Evolutionary conservation across 2,888 invertebrate species (phyloP).

Genomic region (Rugalucina vietnamica): DNA sequence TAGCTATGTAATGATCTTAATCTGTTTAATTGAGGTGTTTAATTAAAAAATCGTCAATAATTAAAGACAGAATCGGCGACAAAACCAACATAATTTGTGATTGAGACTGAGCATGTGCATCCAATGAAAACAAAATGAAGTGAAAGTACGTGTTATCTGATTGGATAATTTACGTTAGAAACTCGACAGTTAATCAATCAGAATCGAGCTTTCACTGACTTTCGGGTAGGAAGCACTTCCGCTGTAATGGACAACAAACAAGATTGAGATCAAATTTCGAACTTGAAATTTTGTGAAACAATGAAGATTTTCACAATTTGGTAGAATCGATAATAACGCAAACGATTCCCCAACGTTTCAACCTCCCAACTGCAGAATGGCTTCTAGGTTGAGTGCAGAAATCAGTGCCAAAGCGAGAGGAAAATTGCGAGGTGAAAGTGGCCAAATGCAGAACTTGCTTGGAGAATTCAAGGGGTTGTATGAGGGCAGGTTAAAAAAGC

Average conservation of each 20-base stretch:
- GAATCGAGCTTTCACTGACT: slow-evolving; percentile 26
- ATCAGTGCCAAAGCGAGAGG: slow-evolving; percentile 47
- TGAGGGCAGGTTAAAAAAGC: slow-evolving; percentile 76
- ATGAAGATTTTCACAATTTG: background rate
- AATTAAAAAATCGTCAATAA: background rate
- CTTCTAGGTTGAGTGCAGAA: slow-evolving; percentile 57
- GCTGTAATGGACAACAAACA: slow-evolving; percentile 40
- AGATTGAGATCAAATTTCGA: slow-evolving; percentile 7
- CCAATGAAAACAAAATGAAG: slow-evolving; percentile 65
- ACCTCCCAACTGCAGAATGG: slow-evolving; percentile 45
- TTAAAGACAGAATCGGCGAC: background rate
- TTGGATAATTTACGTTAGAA: slow-evolving; percentile 47
- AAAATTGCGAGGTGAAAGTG: slow-evolving; percentile 63
- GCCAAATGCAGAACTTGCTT: slow-evolving; percentile 81
- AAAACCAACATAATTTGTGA: background rate
- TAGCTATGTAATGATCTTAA: background rate
- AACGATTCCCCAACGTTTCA: background rate
- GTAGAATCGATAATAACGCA: background rate
- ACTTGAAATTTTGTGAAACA: background rate
- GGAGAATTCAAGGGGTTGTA: slow-evolving; percentile 81
- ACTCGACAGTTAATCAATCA: slow-evolving; percentile 49
- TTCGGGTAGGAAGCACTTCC: slow-evolving; percentile 59
- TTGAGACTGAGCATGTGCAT: slow-evolving; percentile 31
- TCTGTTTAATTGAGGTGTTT: background rate
- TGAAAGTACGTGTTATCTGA: slow-evolving; percentile 52